phyloP scores from a whole-genome alignment of 2,113 vertebrate species.

The Pelecanoides urinatrix region DNA sequence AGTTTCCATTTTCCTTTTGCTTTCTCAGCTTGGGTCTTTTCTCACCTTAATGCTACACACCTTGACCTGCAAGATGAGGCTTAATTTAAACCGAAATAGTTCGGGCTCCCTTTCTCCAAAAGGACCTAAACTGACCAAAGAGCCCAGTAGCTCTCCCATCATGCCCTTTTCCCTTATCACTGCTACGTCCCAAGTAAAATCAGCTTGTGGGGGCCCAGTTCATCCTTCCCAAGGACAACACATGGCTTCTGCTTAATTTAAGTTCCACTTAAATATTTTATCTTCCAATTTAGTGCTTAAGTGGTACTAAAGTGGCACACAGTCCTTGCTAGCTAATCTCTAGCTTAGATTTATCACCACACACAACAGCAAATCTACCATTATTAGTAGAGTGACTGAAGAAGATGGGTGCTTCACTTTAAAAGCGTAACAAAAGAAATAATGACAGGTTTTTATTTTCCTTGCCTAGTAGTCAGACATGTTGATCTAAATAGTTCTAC shows the following conservation, averaged over 20 bases:
- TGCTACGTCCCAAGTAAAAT: neutral
- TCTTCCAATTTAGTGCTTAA: neutral
- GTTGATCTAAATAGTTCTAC: neutral
- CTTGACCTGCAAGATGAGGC: neutral
- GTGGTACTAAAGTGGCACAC: neutral
- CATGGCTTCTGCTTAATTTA: neutral
- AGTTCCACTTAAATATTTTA: neutral
- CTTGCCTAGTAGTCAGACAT: neutral
- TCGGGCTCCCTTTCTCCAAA: neutral
- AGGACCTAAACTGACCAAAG: neutral
- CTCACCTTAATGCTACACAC: neutral
- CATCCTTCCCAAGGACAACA: neutral
- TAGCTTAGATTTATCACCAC: neutral
- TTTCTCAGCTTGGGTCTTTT: neutral
- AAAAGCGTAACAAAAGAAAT: neutral
- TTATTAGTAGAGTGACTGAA: neutral
- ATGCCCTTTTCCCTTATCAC: neutral
- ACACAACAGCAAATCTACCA: neutral
- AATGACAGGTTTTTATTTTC: neutral
- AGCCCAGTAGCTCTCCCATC: neutral
- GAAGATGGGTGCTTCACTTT: neutral
- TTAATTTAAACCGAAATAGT: neutral
- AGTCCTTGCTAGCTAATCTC: neutral
- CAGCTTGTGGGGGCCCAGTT: neutral
- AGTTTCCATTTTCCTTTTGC: neutral